A percentile compares a stretch with the other conserved stretches of the same genome.
Evolutionary conservation across 2,797 vertebrate genomes (phyloP).

Genomic region (Chelon labrosus): DNA sequence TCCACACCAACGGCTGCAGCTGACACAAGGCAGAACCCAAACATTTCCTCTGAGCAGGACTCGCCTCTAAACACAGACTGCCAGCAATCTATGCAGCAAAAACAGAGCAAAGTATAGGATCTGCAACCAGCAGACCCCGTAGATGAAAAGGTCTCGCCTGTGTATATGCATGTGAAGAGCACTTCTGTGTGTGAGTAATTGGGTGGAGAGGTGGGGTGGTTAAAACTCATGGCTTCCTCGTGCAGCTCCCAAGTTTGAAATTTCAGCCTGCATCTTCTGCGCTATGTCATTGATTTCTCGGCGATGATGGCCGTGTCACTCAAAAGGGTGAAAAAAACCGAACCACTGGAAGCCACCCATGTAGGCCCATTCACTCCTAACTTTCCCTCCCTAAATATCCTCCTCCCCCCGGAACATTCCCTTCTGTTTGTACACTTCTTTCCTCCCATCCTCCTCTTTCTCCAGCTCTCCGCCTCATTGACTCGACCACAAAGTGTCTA

Average conservation of each 20-base stretch:
- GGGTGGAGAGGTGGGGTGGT: background rate
- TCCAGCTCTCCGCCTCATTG: constrained; percentile 70
- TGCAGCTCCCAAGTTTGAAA: constrained; percentile 48
- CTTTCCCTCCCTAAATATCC: constrained; percentile 67
- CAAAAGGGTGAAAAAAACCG: constrained; percentile 58
- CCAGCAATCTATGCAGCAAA: constrained; percentile 34
- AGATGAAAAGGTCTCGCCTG: constrained; percentile 7
- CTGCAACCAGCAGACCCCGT: constrained; percentile 4
- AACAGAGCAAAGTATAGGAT: constrained; percentile 1
- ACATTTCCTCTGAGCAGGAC: constrained; percentile 57
- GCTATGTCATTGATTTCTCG: constrained; percentile 69
- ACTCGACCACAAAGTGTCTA: constrained; percentile 75
- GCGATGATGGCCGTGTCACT: constrained; percentile 76
- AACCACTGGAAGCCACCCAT: constrained; percentile 78
- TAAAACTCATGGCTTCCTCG: constrained; percentile 42
- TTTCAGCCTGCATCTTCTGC: constrained; percentile 65
- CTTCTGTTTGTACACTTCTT: constrained; percentile 63
- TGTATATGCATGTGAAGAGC: background rate
- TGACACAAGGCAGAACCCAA: constrained; percentile 74
- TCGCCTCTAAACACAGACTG: constrained; percentile 61
- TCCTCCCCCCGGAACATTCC: constrained; percentile 50
- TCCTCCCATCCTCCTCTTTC: constrained; percentile 57
- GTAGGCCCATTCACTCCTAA: constrained; percentile 69
- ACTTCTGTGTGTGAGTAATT: background rate
- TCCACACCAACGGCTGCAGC: constrained; percentile 74